Percentiles rank a stretch among this genome's conserved stretches.
phyloP scores from a whole-genome alignment of 2,888 invertebrate species.

The Pammene fasciana region DNA sequence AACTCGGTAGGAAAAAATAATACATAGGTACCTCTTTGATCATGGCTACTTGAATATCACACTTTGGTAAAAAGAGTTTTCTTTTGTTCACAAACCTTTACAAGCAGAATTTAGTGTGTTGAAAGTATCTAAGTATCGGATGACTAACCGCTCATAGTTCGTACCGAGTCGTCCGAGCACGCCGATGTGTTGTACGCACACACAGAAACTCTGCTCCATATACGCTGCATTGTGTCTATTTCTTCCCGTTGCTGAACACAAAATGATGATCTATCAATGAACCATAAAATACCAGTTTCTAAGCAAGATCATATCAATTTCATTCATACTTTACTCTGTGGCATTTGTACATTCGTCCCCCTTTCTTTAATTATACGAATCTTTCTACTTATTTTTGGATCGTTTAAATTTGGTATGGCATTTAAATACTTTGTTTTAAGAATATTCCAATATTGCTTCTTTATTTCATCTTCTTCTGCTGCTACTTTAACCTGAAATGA shows the following conservation, averaged over 20 bases:
- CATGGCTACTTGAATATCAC: background rate
- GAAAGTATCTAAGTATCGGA: background rate
- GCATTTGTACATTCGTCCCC: conserved; percentile 76
- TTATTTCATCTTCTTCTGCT: conserved; percentile 77
- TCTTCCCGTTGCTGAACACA: conserved; percentile 74
- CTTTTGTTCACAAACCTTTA: background rate
- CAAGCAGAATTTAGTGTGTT: background rate
- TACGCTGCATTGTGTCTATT: conserved; percentile 77
- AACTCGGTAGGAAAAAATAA: no score
- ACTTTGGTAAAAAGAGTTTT: background rate
- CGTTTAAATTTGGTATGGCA: conserved; percentile 52
- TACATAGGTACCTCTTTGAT: no score
- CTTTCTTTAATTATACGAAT: conserved; percentile 73
- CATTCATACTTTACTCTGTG: conserved; percentile 70
- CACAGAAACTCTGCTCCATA: conserved; percentile 76
- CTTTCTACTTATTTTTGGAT: conserved; percentile 64
- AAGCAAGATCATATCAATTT: conserved; percentile 14
- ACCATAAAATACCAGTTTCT: conserved; percentile 6
- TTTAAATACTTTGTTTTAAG: conserved; percentile 70
- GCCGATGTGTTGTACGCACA: conserved; percentile 66
- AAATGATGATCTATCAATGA: conserved; percentile 10
- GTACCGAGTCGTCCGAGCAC: conserved; percentile 67
- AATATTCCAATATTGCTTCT: conserved; percentile 75
- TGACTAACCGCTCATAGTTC: conserved; percentile 73
- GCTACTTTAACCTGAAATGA: conserved; percentile 66